A percentile compares a stretch with the other conserved stretches of the same genome.
These are phyloP conservation scores for Drosophila gaucha DNA, from an alignment of 2,888 invertebrate genomes.

Conservation along the genomic window DNA sequence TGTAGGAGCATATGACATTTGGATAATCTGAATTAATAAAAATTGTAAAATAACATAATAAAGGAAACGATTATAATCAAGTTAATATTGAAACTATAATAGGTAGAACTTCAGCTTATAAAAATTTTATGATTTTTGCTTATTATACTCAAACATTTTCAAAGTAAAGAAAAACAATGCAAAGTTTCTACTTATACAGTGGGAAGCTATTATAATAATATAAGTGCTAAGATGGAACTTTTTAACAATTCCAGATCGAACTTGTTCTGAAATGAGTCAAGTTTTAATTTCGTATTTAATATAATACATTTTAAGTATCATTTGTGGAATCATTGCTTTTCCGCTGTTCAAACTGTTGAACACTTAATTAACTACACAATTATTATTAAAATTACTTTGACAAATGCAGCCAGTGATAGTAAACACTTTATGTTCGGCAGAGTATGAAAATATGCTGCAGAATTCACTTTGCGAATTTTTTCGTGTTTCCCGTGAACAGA, in stretches of 20 bases:
- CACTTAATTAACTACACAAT: not conserved
- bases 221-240: too few species aligned
- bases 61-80: not conserved
- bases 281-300: too few species aligned
- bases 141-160: too few species aligned
- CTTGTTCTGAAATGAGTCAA: too few species aligned
- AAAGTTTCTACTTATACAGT: too few species aligned
- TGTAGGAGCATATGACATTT: not conserved
- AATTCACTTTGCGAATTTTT: slow-evolving; percentile 50
- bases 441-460: slow-evolving; percentile 40
- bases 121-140: not conserved
- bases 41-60: not conserved
- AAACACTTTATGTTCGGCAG: slow-evolving; percentile 13
- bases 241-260: too few species aligned
- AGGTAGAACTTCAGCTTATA: too few species aligned
- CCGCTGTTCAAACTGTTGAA: not conserved
- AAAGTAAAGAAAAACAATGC: not conserved
- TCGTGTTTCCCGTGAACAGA: slow-evolving; percentile 55
- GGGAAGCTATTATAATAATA: too few species aligned
- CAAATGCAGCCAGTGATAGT: not conserved
- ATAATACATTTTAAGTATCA: too few species aligned
- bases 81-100: not conserved
- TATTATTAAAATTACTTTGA: not conserved
- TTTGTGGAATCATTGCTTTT: not conserved
- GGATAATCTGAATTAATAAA: not conserved